Base-by-base conservation (phyloP, 1,140 invertebrate species). In the Pseudomyrmex gracilis region DNA sequence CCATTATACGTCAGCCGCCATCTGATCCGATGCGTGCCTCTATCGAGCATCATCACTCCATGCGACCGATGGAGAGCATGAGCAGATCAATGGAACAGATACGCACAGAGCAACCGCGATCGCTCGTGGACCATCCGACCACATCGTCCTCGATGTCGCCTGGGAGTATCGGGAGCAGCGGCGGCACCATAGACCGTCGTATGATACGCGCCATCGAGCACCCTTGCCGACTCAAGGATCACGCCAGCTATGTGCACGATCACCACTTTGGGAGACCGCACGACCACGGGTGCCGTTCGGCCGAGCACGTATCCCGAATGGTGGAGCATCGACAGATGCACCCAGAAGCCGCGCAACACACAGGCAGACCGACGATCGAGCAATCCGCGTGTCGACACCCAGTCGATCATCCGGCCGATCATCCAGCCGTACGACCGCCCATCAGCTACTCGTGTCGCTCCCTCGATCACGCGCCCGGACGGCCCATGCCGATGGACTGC, bases 371-470 rank as follows among this genome's bases (percentile, higher is more conserved):
- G 53, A 58, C 90, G 63, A 20, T 92, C 66, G 91, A 92, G 45
- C 90, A 34, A 34, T 2, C 34, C 34, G 34, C 34, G 34, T 34
- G 34, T 34, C 34, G 34, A 34, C 34, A 34, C 34, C 5, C 34
- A 34, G 34, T 34, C 34, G 34, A 34, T 34, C 34, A 34, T 34
- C 34, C 34, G 34, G 34, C 34, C 34, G 34, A 34, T 34, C 34
- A 92, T 85, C 51, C 87, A 5, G 17, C 86, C 3, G 45, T 73
- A 2, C 60, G 87, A 53, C 74, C 91, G 34, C 89, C 92, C 7
- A 58, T 93, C 60, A 94, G 90, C 85, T 94, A 94, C 85, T 93
- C 93, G n/a, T 94, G 94, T 77, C 85, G 93, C n/a, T 92, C 94
- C 1, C 89, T 94, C 49, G 93, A 94, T 53, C 93, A 94, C 57